Evolutionary conservation across 2,797 vertebrate genomes (phyloP).

Genomic region (Sebastes trivittatus): DNA sequence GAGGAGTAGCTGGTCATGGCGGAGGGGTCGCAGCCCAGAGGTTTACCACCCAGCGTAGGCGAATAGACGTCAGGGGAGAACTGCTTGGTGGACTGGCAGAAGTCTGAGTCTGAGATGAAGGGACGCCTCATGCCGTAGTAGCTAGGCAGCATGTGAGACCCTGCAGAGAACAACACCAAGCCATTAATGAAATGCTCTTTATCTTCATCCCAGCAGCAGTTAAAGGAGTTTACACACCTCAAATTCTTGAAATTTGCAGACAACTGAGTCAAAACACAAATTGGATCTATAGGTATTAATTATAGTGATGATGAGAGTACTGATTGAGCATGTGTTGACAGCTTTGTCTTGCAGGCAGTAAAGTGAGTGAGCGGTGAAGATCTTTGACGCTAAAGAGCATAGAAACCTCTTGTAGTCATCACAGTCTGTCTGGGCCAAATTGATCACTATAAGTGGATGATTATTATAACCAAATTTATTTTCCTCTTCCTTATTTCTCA

Average conservation of each 20-base stretch:
- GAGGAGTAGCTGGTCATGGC: slow-evolving; percentile 80
- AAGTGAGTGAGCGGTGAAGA: neutral
- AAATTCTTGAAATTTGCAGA: neutral
- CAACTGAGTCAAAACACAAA: neutral
- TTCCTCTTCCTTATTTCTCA: too few species aligned
- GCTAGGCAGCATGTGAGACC: slow-evolving; percentile 83
- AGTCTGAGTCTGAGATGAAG: slow-evolving; percentile 88
- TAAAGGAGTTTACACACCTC: neutral
- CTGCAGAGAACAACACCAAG: slow-evolving; percentile 65
- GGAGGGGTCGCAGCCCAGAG: slow-evolving; percentile 85
- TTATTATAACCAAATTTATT: neutral
- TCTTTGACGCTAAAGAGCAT: neutral
- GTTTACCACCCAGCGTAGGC: slow-evolving; percentile 80
- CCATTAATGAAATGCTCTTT: neutral
- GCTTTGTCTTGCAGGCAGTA: neutral
- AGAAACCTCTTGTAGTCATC: too few species aligned
- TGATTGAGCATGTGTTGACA: neutral
- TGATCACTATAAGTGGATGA: too few species aligned
- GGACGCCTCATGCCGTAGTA: slow-evolving; percentile 89
- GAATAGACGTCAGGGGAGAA: slow-evolving; percentile 83
- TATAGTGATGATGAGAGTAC: neutral
- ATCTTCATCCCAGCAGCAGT: neutral
- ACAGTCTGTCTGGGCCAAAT: too few species aligned
- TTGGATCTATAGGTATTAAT: neutral
- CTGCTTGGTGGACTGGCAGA: slow-evolving; percentile 84